Percentiles rank a stretch among this genome's conserved stretches.
These are phyloP conservation scores for Selene dorsalis DNA, from an alignment of 2,797 vertebrate genomes.

Conservation along the genomic window DNA sequence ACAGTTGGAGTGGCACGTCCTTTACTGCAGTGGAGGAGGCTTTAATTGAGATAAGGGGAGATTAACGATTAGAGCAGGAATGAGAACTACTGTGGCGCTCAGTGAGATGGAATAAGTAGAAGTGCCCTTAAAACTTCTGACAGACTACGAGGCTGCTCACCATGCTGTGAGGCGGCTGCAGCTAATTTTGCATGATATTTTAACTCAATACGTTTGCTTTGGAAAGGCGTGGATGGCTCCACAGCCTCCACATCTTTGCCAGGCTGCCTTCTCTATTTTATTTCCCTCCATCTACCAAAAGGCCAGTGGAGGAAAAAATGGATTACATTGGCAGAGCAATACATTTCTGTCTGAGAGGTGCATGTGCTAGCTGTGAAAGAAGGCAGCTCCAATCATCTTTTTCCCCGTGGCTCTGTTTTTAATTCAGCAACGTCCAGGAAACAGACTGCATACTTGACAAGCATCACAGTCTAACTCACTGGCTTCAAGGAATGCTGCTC, in stretches of 20 bases:
- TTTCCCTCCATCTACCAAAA: constrained; percentile 4
- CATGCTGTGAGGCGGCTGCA: constrained; percentile 14
- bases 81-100: constrained; percentile 28
- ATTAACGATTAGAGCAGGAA: constrained; percentile 57
- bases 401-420: constrained; percentile 47
- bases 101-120: constrained; percentile 43
- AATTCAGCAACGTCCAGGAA: constrained; percentile 75
- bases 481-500: constrained; percentile 73
- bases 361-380: constrained; percentile 29
- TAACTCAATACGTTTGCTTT: constrained; percentile 1
- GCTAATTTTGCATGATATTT: constrained; percentile 42
- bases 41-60: constrained; percentile 73
- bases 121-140: constrained; percentile 22
- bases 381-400: constrained; percentile 43
- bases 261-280: constrained; percentile 3
- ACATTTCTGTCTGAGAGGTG: constrained; percentile 17
- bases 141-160: constrained; percentile 11
- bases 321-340: neutral
- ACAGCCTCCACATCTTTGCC: constrained; percentile 21
- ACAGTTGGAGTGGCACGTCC: constrained; percentile 59
- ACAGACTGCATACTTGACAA: constrained; percentile 77
- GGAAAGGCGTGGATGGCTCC: constrained; percentile 49
- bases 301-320: constrained; percentile 1
- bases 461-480: constrained; percentile 68
- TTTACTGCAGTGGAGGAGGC: constrained; percentile 55